Conservation (phyloP, 2,113 vertebrate species). For the Erpornis zantholeuca region DNA sequence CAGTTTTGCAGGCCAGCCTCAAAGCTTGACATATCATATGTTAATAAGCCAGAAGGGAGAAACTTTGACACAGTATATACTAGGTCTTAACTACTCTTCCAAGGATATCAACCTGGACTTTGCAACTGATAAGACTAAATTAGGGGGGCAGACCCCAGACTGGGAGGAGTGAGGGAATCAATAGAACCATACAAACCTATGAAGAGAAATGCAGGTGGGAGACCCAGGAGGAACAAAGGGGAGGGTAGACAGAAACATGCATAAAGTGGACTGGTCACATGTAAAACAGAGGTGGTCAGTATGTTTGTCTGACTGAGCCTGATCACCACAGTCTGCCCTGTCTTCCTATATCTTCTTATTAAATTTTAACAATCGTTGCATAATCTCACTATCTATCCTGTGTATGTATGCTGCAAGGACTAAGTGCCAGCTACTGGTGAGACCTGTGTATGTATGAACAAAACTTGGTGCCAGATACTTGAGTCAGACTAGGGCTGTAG, state of each 20-base stretch:
- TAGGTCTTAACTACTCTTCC: not conserved
- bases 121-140: not conserved
- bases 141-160: not conserved
- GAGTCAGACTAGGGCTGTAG: not conserved
- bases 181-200: not conserved
- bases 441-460: not conserved
- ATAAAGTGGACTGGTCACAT: not conserved
- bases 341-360: not conserved
- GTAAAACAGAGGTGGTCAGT: not conserved
- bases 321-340: not conserved
- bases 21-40: not conserved
- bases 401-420: not conserved
- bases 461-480: not conserved
- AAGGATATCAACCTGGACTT: not conserved
- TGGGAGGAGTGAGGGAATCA: not conserved
- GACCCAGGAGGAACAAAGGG: not conserved
- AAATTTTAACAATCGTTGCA: not conserved
- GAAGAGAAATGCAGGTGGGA: not conserved
- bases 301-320: not conserved
- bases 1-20: not conserved
- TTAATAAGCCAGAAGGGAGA: slow-evolving; percentile 12
- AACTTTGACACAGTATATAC: not conserved
- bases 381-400: not conserved
- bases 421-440: not conserved
- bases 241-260: not conserved